Conservation (phyloP, 92 coral and sea anemone genomes). For the Phenganax marumi region DNA sequence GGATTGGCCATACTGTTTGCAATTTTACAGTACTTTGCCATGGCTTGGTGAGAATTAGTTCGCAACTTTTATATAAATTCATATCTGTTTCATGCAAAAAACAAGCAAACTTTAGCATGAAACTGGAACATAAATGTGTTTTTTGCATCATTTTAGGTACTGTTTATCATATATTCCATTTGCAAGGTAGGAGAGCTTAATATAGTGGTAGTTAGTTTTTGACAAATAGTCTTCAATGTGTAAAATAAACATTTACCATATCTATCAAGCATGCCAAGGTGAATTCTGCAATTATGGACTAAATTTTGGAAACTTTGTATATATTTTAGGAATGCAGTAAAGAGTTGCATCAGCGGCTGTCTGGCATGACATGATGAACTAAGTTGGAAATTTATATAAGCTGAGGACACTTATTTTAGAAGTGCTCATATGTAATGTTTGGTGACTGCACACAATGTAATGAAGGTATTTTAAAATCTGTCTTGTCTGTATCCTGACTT, state of each 20-base stretch:
- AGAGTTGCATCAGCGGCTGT: conserved; percentile 71
- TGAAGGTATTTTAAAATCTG: too few species aligned
- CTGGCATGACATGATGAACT: conserved; percentile 42
- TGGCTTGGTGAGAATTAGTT: conserved; percentile 79
- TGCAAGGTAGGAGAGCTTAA: conserved; percentile 67
- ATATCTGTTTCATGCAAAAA: background rate
- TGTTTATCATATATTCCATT: conserved; percentile 95
- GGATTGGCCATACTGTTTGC: conserved; percentile 85
- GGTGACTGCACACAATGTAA: too few species aligned
- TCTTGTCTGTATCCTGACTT: too few species aligned
- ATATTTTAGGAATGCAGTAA: conserved; percentile 82
- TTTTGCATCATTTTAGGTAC: conserved; percentile 62
- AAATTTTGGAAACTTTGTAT: background rate
- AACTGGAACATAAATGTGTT: background rate
- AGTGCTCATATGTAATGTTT: too few species aligned
- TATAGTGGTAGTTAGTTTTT: background rate
- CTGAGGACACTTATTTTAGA: too few species aligned
- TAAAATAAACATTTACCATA: too few species aligned
- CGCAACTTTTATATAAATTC: background rate
- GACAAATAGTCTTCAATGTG: background rate
- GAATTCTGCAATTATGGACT: background rate
- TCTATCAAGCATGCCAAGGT: too few species aligned
- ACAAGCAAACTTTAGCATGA: background rate
- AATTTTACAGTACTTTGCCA: conserved; percentile 89
- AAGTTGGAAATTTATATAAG: too few species aligned